These are phyloP conservation scores for Platanista minor DNA, from an alignment of 2,113 vertebrate species.

Conservation along the genomic window DNA sequence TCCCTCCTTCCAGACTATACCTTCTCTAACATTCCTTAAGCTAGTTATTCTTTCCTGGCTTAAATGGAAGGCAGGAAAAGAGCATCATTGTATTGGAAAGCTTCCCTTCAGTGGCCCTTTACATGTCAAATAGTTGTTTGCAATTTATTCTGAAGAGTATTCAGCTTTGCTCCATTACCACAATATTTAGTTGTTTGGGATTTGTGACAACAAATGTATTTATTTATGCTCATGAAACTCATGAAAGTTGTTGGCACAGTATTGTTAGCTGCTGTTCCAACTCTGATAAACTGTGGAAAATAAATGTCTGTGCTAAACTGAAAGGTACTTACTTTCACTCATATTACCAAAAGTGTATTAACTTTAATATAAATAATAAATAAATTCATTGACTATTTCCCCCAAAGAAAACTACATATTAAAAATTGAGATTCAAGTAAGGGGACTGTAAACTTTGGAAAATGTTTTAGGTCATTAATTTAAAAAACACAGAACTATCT, in stretches of 20 bases:
- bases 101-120: neutral
- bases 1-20: neutral
- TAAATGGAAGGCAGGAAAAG: conserved; percentile 13
- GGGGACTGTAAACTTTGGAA: neutral
- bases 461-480: neutral
- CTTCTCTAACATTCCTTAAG: conserved; percentile 32
- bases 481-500: conserved; percentile 3
- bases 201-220: conserved; percentile 18
- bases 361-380: conserved; percentile 43
- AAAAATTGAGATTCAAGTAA: neutral
- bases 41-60: conserved; percentile 32
- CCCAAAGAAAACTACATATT: neutral
- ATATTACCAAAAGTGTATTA: conserved; percentile 33
- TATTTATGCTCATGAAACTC: conserved; percentile 21
- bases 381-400: neutral
- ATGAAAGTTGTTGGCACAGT: conserved; percentile 5
- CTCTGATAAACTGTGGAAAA: conserved; percentile 51
- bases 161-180: conserved; percentile 29
- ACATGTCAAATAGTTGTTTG: neutral
- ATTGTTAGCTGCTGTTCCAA: neutral
- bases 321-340: conserved; percentile 38
- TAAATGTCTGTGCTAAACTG: conserved; percentile 15
- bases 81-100: neutral
- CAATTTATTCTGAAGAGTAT: conserved; percentile 34
- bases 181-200: conserved; percentile 38